These are phyloP conservation scores for Xenops minutus DNA, from an alignment of 2,797 vertebrate genomes.

Conservation along the genomic window DNA sequence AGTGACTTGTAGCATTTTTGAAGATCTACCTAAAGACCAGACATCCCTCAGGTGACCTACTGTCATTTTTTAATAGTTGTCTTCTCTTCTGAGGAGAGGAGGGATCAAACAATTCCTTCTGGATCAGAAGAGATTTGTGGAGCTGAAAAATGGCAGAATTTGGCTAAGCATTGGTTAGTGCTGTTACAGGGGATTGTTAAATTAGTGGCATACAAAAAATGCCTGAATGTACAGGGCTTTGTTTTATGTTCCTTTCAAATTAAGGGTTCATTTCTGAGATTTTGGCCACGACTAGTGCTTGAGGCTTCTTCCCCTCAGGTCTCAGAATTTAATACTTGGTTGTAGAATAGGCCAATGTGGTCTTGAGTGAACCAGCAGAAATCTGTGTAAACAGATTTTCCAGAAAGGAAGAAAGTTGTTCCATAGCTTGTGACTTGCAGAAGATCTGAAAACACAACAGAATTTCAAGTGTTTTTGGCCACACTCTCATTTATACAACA, in stretches of 20 bases:
- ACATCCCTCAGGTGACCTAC: not conserved
- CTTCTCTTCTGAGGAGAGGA: not conserved
- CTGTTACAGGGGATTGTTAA: not conserved
- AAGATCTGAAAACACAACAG: not conserved
- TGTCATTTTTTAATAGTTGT: not conserved
- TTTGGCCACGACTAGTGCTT: not conserved
- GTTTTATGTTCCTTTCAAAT: not conserved
- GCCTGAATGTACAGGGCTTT: not conserved
- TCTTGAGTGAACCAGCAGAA: not conserved
- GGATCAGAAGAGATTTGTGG: not conserved
- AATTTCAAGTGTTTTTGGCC: not conserved
- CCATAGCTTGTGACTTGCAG: not conserved
- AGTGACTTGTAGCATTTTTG: not conserved
- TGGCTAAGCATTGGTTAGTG: not conserved
- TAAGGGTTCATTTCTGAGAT: slow-evolving; percentile 37
- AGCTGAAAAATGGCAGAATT: not conserved
- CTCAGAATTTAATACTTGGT: not conserved
- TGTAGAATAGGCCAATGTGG: not conserved
- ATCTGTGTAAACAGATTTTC: not conserved
- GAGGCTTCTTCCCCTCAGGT: not conserved
- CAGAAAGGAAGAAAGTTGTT: not conserved
- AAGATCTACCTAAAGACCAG: not conserved
- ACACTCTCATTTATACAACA: not conserved
- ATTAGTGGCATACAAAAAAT: not conserved
- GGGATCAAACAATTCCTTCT: not conserved